Evolutionary conservation across 2,888 invertebrate genomes (phyloP).

Genomic region (Acanthosepion pharaonis): DNA sequence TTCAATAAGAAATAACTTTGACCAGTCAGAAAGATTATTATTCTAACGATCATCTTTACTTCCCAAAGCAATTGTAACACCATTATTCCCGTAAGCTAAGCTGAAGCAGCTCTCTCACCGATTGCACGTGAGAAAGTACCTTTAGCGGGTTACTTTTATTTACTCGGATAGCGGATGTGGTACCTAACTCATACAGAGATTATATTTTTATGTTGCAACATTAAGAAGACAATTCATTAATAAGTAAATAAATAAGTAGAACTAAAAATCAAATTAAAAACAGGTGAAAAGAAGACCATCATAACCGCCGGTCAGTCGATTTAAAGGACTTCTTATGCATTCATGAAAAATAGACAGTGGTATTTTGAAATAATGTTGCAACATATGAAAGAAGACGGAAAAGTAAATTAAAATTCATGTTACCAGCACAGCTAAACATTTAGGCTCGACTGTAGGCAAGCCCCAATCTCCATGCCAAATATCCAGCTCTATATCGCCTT

Average conservation of each 20-base stretch:
- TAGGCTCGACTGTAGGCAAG: conserved; percentile 87
- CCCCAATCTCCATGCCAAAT: conserved; percentile 92
- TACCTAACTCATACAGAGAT: neutral
- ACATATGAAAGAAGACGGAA: neutral
- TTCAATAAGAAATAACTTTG: neutral
- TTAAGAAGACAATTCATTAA: neutral
- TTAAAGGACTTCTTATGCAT: neutral
- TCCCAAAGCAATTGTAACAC: neutral
- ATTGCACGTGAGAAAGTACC: neutral
- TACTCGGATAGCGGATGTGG: neutral
- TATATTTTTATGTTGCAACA: neutral
- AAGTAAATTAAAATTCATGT: conserved; percentile 43
- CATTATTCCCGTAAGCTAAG: neutral
- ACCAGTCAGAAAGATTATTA: neutral
- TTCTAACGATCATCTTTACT: neutral
- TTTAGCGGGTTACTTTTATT: neutral
- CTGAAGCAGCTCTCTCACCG: neutral
- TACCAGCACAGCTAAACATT: conserved; percentile 87
- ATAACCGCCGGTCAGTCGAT: neutral
- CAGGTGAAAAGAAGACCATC: neutral
- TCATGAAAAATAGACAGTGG: neutral
- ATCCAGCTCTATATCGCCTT: conserved; percentile 77
- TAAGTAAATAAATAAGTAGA: neutral
- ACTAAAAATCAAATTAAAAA: neutral
- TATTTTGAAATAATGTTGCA: neutral